Evolutionary conservation across 2,113 vertebrate species (phyloP).

Genomic region (Antechinus flavipes): DNA sequence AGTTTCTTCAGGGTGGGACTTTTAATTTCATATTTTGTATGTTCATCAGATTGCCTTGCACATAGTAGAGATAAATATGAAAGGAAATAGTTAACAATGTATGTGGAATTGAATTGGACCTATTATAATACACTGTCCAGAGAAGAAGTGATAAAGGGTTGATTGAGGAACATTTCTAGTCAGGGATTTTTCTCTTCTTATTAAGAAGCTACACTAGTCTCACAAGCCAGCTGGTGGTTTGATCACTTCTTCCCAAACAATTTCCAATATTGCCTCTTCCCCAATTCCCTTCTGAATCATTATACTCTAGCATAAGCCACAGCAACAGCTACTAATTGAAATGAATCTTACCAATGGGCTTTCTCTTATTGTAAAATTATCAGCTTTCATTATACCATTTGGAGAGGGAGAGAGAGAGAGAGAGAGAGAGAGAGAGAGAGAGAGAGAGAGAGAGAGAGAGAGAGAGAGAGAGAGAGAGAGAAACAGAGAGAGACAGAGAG

Average conservation of each 20-base stretch:
- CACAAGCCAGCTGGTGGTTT: neutral
- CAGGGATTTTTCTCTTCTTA: neutral
- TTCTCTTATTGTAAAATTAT: constrained; percentile 68
- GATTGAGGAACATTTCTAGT: neutral
- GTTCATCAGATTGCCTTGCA: neutral
- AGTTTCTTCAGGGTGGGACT: neutral
- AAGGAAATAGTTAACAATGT: neutral
- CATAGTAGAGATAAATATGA: neutral
- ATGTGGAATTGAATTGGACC: neutral
- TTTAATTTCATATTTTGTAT: neutral
- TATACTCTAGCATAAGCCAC: constrained; percentile 62
- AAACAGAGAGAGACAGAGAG: no score
- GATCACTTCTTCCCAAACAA: neutral
- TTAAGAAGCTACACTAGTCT: neutral
- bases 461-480: no score
- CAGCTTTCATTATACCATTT: constrained; percentile 66
- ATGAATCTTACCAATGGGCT: constrained; percentile 64
- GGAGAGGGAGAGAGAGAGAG: neutral
- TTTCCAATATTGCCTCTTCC: neutral
- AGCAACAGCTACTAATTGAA: constrained; percentile 76
- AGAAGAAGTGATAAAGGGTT: neutral
- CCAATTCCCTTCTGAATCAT: constrained; percentile 58
- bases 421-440: neutral
- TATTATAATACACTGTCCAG: neutral
- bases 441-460: neutral